Percentiles rank a stretch among this genome's conserved stretches.
phyloP scores from a whole-genome alignment of 2,113 vertebrate genomes.

The Mixornis gularis region DNA sequence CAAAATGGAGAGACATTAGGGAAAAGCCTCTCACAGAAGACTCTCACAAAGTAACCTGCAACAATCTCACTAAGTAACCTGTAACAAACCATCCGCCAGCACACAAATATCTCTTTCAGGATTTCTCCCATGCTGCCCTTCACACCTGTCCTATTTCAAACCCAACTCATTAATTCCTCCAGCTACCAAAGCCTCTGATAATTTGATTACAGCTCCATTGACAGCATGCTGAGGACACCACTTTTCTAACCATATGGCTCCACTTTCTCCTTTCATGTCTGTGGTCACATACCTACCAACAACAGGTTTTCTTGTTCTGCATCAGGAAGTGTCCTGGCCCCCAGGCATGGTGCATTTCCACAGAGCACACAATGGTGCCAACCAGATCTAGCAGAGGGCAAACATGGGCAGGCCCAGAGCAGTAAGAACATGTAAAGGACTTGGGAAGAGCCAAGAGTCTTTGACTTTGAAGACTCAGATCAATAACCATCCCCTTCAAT shows the following conservation, averaged over 20 bases:
- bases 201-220: not conserved
- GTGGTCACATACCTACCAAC: not conserved
- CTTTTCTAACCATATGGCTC: not conserved
- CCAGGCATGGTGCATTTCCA: not conserved
- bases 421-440: not conserved
- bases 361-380: not conserved
- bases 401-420: not conserved
- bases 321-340: not conserved
- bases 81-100: not conserved
- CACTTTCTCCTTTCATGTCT: not conserved
- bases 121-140: not conserved
- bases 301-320: not conserved
- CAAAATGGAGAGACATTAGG: accelerated
- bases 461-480: not conserved
- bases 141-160: not conserved
- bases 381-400: not conserved
- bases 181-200: not conserved
- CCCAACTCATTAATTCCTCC: not conserved
- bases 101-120: not conserved
- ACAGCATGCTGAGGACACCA: not conserved
- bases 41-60: not conserved
- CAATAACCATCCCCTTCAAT: not conserved
- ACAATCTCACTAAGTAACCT: not conserved
- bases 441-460: not conserved
- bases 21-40: not conserved